phyloP scores from a whole-genome alignment of 2,888 invertebrate genomes.

The Drosophila rubida region DNA sequence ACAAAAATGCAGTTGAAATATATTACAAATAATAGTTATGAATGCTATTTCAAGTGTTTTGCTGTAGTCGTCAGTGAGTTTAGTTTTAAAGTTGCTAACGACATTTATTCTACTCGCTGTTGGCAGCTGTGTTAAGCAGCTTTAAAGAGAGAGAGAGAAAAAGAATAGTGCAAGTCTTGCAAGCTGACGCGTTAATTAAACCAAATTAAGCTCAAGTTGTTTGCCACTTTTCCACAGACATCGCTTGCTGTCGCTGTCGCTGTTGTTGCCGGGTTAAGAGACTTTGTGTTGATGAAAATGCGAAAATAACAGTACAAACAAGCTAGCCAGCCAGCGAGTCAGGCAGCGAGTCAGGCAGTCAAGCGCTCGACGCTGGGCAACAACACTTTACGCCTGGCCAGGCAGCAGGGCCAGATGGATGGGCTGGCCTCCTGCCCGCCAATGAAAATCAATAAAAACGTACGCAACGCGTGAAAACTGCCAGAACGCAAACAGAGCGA shows the following conservation, averaged over 20 bases:
- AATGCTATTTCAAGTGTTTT: background rate
- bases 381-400: conserved; percentile 35
- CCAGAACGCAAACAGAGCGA: conserved; percentile 25
- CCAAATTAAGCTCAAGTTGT: conserved; percentile 62
- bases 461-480: conserved; percentile 61
- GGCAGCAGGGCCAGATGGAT: conserved; percentile 37
- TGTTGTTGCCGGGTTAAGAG: conserved; percentile 42
- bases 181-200: conserved; percentile 71
- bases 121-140: conserved; percentile 19
- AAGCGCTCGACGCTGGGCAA: conserved; percentile 3
- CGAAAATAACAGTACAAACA: conserved; percentile 61
- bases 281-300: conserved; percentile 72
- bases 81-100: background rate
- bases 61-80: too few species aligned
- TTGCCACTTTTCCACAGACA: conserved; percentile 40
- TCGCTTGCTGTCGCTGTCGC: conserved; percentile 19
- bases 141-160: conserved; percentile 5
- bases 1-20: background rate
- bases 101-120: background rate
- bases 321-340: conserved; percentile 24
- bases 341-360: conserved; percentile 19
- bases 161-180: conserved; percentile 15
- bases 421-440: background rate
- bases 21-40: background rate
- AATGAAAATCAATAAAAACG: conserved; percentile 69